Base-by-base conservation (phyloP, 2,113 vertebrate species). In the Nycticorax nycticorax region DNA sequence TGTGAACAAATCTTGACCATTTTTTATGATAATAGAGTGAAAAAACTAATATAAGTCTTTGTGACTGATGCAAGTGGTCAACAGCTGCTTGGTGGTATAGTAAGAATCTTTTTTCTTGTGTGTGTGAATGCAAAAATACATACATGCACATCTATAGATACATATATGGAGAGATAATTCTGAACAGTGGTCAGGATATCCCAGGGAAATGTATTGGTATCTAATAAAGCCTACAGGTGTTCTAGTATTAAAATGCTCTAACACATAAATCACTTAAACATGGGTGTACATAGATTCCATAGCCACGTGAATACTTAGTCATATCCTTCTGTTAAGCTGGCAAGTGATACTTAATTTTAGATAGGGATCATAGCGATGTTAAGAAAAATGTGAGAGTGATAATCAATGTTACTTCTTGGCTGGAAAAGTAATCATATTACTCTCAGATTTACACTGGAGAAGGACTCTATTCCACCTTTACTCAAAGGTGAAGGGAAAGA, bases 51-150 rank as follows among this genome's bases (percentile, higher is more conserved):
- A 28, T 7, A 45, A 56, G 14, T 67, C 3, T 32, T 32, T 63
- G 13, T 66, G 39, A 43, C 30, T 23, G 12, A 45, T 5, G 12
- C 0, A 5, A 48, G n/a, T 20, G 4, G 32, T 80, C 24, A 27
- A 26, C 14, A 57, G 43, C 27, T 88, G 32, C 33, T 71, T 32
- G 20, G 5, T 71, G 16, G 37, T 57, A n/a, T 9, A 37, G 5
- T 37, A 75, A 53, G 27, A 60, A 26, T 35, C 13, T 50, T 60
- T 28, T 28, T 24, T 3, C 9, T 18, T 48, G 48, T 73, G 8
- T 35, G 9, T 74, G 12, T 50, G 4, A 0, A 0, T 72, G 8
- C 15, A 57, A 53, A 59, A 57, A 62, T 32, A 17, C 15, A 28
- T 76, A 41, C 43, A 30, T 24, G 6, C 10, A 26, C 3, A 71